Base-by-base conservation (phyloP, 2,888 invertebrate species). In the Himalopsyche japonica region DNA sequence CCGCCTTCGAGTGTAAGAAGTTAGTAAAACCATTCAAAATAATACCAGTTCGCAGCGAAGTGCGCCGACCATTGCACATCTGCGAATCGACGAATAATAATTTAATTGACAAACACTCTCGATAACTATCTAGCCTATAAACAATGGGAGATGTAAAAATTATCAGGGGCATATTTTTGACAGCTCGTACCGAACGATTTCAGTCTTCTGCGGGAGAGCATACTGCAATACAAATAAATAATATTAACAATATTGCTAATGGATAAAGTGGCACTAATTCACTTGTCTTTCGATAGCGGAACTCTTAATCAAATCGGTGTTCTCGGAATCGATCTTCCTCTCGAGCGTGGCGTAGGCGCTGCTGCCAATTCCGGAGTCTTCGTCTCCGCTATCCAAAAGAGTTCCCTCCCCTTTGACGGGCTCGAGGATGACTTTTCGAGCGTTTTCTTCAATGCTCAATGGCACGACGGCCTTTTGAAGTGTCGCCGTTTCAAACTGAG, bases 291-390 rank as follows among this genome's bases (percentile, higher is more conserved):
- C 84, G 57, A 76, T 70, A 27, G 30, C 79, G n/a, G 82, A 82
- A 80, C 34, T 78, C 30, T 80, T 80, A 27, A 34, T 76, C 12
- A 37, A 32, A 49, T 82, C 83, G 15, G 79, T 12, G 30, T 86
- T 80, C 20, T 76, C 82, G 32, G 57, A 76, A 37, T 87, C 87
- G 18, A 86, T 77, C 80, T 90, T 91, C 79, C 94, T 90, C 88
- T 94, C 94, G 47, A 94, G 90, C 10, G 94, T 93, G 1, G 92
- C 92, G 85, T 93, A 93, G 57, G 93, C 91, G 89, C 94, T 94
- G 87, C 94, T 94, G 88, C 94, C 94, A 79, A 94, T 94, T 4
- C 94, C 94, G 37, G 94, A 94, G 88, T 94, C 94, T 87, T 94
- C 94, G 88, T 94, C 94, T 0, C 94, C 94, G 88, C 94, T 94